phyloP scores from a whole-genome alignment of 2,797 vertebrate species.

The Orientallactaga sibirica region DNA sequence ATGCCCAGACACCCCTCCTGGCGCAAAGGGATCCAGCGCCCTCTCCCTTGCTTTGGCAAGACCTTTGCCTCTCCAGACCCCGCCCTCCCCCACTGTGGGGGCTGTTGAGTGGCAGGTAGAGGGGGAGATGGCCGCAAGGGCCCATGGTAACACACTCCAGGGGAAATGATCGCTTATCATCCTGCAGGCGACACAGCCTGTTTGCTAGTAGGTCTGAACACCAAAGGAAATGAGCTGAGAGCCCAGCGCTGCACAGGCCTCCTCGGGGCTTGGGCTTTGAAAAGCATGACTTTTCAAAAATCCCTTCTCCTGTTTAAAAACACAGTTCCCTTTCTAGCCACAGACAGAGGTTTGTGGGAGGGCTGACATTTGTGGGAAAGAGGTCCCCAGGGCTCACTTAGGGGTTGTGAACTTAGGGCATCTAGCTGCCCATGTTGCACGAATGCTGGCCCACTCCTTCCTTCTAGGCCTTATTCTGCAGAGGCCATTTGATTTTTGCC shows the following conservation, averaged over 20 bases:
- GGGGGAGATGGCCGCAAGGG: neutral
- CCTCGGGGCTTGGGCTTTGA: neutral
- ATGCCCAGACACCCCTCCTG: neutral
- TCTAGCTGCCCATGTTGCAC: neutral
- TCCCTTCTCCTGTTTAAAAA: neutral
- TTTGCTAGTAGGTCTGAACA: neutral
- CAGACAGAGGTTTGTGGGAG: neutral
- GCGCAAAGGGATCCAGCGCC: neutral
- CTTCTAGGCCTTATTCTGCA: neutral
- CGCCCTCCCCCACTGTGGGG: no score
- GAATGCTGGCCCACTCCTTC: neutral
- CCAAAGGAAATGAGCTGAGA: neutral
- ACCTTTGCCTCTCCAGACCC: neutral
- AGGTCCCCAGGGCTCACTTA: neutral
- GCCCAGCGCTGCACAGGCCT: neutral
- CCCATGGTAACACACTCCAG: neutral
- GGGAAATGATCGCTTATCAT: neutral
- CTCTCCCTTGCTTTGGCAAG: neutral
- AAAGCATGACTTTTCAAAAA: constrained; percentile 72
- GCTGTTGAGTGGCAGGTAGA: neutral
- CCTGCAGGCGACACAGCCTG: neutral
- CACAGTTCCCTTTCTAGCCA: neutral
- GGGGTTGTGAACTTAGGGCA: neutral
- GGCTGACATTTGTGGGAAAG: neutral
- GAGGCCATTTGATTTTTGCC: neutral